Evolutionary conservation across 2,888 invertebrate genomes (phyloP).

Genomic region (Oegoconia quadripuncta): DNA sequence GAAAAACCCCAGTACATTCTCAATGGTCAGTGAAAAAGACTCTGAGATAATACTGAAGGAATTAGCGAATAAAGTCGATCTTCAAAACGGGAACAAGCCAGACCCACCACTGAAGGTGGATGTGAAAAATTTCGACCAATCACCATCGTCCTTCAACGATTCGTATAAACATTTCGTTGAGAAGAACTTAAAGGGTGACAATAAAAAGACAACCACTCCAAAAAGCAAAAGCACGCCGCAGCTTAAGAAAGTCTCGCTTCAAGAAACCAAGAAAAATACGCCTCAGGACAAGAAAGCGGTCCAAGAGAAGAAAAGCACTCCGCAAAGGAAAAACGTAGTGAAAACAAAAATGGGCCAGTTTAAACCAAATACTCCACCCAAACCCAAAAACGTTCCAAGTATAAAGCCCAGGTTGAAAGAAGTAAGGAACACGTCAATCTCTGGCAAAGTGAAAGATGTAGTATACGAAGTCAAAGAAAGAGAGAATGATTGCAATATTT

Average conservation of each 20-base stretch:
- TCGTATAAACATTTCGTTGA: conserved; percentile 53
- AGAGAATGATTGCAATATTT: conserved; percentile 63
- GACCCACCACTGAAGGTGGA: no score
- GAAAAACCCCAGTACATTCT: conserved; percentile 19
- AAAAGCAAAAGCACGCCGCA: background rate
- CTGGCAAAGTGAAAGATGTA: conserved; percentile 25
- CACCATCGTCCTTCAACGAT: conserved; percentile 50
- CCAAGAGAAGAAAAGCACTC: conserved; percentile 9
- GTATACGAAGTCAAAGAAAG: conserved; percentile 59
- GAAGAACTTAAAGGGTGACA: conserved; percentile 32
- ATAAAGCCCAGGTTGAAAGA: no score
- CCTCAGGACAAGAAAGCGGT: background rate
- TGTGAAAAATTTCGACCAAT: conserved; percentile 15
- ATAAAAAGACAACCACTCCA: background rate
- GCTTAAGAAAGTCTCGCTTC: background rate
- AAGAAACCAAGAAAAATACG: background rate
- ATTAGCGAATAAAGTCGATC: no score
- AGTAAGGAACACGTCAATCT: no score
- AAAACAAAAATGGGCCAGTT: conserved; percentile 56
- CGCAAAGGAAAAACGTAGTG: conserved; percentile 31
- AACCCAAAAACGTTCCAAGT: no score
- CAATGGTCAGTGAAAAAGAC: conserved; percentile 20
- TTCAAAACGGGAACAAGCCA: no score
- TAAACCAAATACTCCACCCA: conserved; percentile 28
- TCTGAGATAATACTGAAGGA: conserved; percentile 14